Base-by-base conservation (phyloP, 2,888 invertebrate species). In the Shargacucullia verbasci region DNA sequence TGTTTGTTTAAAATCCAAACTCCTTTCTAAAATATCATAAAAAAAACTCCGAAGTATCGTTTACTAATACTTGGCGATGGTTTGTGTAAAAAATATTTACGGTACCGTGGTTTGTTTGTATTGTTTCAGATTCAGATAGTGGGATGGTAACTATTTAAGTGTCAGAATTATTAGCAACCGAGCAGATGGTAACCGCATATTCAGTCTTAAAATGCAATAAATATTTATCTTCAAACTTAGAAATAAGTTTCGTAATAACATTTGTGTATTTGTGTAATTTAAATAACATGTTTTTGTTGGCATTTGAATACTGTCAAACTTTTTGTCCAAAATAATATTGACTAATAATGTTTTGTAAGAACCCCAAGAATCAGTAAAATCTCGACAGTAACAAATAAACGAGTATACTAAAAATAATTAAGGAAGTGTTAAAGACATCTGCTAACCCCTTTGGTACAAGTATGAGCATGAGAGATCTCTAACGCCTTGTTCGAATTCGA, bases 21-120 rank as follows among this genome's bases (percentile, higher is more conserved):
- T 77, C 55, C 74, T 79, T 74, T 73, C 71, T 68, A 59, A 78
- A 81, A 72, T 72, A 77, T 70, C 80, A 78, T 81, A 81, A 83
- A 79, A 70, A 69, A 59, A 14, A 20, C n/a, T 64, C 55, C 34
- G 58, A 53, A 60, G 55, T 64, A 74, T 77, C 59, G 74, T 70
- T 78, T 76, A 78, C 73, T 75, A 78, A 82, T 29, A 79, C 78
- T 81, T 76, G 69, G 69, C 53, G 54, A 59, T 63, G 61, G 57
- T 73, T 72, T 69, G 39, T 55, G 54, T 59, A 55, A 68, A 64
- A 64, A 59, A 69, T 78, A 65, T 76, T 73, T 69, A 70, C 70
- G 63, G 48, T 61, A 67, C 61, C 50, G 45, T 52, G 67, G 64
- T 49, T 50, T 70, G 27, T 64, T 64, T 53, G 59, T 69, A 71